Conservation (phyloP, 2,113 vertebrate genomes). For the Bubalus kerabau region DNA sequence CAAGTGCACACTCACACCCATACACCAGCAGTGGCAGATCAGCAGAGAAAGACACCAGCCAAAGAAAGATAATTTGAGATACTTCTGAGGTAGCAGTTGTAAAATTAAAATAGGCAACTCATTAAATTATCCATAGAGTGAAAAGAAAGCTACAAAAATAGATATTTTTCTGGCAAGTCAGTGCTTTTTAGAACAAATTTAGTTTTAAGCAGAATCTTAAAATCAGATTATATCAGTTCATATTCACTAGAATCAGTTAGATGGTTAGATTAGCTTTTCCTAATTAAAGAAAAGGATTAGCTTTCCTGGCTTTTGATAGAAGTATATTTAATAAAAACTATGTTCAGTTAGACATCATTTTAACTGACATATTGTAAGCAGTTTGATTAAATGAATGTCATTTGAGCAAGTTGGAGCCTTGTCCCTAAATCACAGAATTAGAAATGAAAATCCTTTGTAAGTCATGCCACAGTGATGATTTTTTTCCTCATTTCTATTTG, state of each 20-base stretch:
- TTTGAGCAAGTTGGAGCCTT: conserved; percentile 4
- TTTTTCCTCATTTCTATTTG: conserved; percentile 5
- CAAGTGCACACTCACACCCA: not conserved
- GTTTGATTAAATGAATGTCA: conserved; percentile 25
- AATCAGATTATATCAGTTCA: conserved; percentile 54
- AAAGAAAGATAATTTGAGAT: conserved; percentile 69
- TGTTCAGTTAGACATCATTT: conserved; percentile 50
- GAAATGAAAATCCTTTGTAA: conserved; percentile 27
- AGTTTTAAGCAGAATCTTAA: conserved; percentile 64
- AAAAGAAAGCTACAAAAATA: conserved; percentile 70
- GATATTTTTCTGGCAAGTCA: conserved; percentile 77
- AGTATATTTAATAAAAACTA: conserved; percentile 45
- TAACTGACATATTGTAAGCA: conserved; percentile 56
- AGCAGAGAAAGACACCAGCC: conserved; percentile 51
- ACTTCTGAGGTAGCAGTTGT: conserved; percentile 73
- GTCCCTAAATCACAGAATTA: conserved; percentile 33
- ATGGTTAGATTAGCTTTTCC: conserved; percentile 35
- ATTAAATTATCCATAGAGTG: conserved; percentile 70
- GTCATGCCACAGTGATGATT: not conserved
- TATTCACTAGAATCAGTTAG: conserved; percentile 48
- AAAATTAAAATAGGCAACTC: conserved; percentile 75
- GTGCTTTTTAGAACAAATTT: conserved; percentile 65
- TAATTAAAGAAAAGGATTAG: conserved; percentile 52
- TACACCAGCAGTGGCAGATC: conserved; percentile 19
- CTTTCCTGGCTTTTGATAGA: conserved; percentile 38